phyloP scores from a whole-genome alignment of 2,888 invertebrate genomes.

The Scaeva pyrastri region DNA sequence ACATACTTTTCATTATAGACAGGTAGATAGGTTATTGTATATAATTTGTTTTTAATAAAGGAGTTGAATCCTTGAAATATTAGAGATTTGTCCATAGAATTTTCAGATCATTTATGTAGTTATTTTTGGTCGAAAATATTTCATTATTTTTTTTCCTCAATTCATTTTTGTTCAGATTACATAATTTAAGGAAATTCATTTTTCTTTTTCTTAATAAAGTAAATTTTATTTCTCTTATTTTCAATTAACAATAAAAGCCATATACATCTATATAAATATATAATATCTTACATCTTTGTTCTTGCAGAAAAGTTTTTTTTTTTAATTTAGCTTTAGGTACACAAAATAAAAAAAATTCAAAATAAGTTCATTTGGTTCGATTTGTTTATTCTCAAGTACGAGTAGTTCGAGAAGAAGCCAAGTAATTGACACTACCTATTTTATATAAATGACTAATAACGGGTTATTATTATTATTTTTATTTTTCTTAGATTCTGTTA shows the following conservation, averaged over 20 bases:
- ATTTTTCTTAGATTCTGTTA: constrained; percentile 26
- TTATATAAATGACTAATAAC: constrained; percentile 34
- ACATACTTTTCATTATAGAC: constrained; percentile 44
- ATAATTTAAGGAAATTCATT: constrained; percentile 54
- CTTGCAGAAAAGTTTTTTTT: background rate
- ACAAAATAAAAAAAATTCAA: constrained; percentile 3
- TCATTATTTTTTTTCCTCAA: constrained; percentile 15
- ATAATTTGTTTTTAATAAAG: constrained; percentile 54
- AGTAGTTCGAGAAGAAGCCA: constrained; percentile 46
- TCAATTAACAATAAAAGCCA: constrained; percentile 59
- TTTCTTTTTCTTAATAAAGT: constrained; percentile 5
- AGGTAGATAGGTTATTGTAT: constrained; percentile 75
- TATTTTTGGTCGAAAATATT: constrained; percentile 65
- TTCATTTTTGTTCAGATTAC: constrained; percentile 19
- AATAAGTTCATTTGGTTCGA: constrained; percentile 60
- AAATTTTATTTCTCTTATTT: constrained; percentile 9
- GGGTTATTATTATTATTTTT: too few species aligned
- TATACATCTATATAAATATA: constrained; percentile 19
- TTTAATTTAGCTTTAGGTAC: background rate
- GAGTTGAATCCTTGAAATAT: constrained; percentile 32
- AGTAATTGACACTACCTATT: constrained; percentile 69
- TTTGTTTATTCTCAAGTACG: constrained; percentile 30
- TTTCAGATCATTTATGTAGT: constrained; percentile 49
- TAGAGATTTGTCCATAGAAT: constrained; percentile 29
- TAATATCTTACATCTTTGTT: constrained; percentile 51